phyloP scores from a whole-genome alignment of 2,888 invertebrate species.

The Oligia strigilis region DNA sequence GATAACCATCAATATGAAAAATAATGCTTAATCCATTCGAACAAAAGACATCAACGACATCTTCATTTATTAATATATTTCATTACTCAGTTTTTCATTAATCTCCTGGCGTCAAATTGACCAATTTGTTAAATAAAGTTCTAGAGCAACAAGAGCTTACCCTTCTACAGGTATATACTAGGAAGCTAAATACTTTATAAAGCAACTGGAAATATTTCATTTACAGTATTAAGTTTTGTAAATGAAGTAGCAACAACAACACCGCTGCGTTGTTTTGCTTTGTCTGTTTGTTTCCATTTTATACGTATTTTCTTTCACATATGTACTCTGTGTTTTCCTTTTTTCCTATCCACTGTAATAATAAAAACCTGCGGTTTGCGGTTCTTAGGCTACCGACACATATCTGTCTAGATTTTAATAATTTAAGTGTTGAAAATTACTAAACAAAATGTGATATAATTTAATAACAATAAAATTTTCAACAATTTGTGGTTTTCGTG shows the following conservation, averaged over 20 bases:
- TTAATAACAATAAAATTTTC: conserved; percentile 1
- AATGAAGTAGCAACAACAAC: not conserved
- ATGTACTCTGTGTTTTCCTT: conserved; percentile 4
- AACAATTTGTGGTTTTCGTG: not conserved
- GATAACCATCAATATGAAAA: not conserved
- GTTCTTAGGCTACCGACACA: conserved; percentile 22
- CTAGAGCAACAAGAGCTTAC: not conserved
- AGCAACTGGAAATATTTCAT: not conserved
- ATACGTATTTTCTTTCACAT: conserved; percentile 40
- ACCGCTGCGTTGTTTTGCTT: not conserved
- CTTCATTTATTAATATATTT: not conserved
- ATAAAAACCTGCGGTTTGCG: conserved; percentile 44
- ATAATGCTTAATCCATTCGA: not conserved
- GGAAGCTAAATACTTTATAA: not conserved
- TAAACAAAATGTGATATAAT: conserved; percentile 27
- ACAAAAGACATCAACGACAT: conserved; percentile 55
- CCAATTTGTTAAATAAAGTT: not conserved
- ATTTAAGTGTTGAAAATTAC: conserved; percentile 18
- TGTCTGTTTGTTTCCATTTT: conserved; percentile 17
- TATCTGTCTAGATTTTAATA: conserved; percentile 15
- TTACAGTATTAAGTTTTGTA: not conserved
- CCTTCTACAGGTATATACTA: not conserved
- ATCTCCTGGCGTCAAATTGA: not conserved
- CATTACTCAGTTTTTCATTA: not conserved
- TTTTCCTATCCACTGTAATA: conserved; percentile 11